Percentiles rank a stretch among this genome's conserved stretches.
Evolutionary conservation across 1,140 invertebrate genomes (phyloP).

Genomic region (silkworm (Bombyx mori)): ASM3026992v2 NC_085133.1:3503001-3503500

Average conservation of each 20-base stretch:
- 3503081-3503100: constrained; percentile 57
- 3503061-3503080: constrained; percentile 51
- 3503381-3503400: constrained; percentile 60
- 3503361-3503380: constrained; percentile 58
- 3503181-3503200: constrained; percentile 46
- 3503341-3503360: constrained; percentile 33
- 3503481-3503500: constrained; percentile 10
- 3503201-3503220: constrained; percentile 63
- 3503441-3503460: neutral
- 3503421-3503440: constrained; percentile 13
- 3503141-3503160: constrained; percentile 48
- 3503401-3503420: constrained; percentile 42
- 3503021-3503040: constrained; percentile 67
- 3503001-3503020: constrained; percentile 25
- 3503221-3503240: constrained; percentile 66
- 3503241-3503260: constrained; percentile 55
- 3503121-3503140: constrained; percentile 66
- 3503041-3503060: constrained; percentile 48
- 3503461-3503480: constrained; percentile 12
- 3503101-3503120: constrained; percentile 52
- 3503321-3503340: constrained; percentile 41
- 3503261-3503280: constrained; percentile 42
- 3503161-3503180: constrained; percentile 31
- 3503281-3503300: constrained; percentile 15
- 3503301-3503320: constrained; percentile 44